Evolutionary conservation across 2,797 vertebrate species (phyloP), one percentile per base, ranked within the genome.

Genomic region (Bryconaethiops microstoma): DNA sequence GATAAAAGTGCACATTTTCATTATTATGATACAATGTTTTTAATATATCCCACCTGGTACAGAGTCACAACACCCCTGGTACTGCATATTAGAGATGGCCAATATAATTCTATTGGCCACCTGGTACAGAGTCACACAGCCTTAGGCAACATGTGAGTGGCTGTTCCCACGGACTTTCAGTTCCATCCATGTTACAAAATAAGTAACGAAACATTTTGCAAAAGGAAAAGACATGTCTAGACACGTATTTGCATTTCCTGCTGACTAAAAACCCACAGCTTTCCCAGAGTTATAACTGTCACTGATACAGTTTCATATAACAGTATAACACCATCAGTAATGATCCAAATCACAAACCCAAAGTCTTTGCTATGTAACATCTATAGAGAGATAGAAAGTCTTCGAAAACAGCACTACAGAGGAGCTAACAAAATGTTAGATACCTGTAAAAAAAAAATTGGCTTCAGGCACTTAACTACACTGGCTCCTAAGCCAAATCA

Each of bases 171-270:
- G 10, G 17, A 21, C 8, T 68, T 68, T 68, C 39, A 68, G 8
- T 68, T 68, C 39, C 39, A n/a, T 68, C 45, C 5, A 21, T 2
- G n/a, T 42, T 19, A n/a, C 39, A 67, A 14, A 67, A 45, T 35
- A 64, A 45, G n/a, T 45, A 21, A 68, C 10, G 16, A 64, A 65
- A 40, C 1, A 10, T 68, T 45, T 45, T 68, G 40, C 9, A 68
- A 42, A 68, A 68, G 63, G 39, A 40, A 65, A 65, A 65, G 40
- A 35, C 35, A 1, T n/a, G 52, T 73, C 25, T 39, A 73, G 52
- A 73, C 70, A 13, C 13, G 52, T 10, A 55, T n/a, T 55, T 21
- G 7, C 50, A 35, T 73, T 57, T 73, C 25, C 52, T 73, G 16
- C 8, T 57, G 57, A 73, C 52, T 57, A 39, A n/a, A 72, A 72